These are phyloP conservation scores for Pseudochromis fuscus DNA, from an alignment of 2,797 vertebrate species.

Conservation along the genomic window DNA sequence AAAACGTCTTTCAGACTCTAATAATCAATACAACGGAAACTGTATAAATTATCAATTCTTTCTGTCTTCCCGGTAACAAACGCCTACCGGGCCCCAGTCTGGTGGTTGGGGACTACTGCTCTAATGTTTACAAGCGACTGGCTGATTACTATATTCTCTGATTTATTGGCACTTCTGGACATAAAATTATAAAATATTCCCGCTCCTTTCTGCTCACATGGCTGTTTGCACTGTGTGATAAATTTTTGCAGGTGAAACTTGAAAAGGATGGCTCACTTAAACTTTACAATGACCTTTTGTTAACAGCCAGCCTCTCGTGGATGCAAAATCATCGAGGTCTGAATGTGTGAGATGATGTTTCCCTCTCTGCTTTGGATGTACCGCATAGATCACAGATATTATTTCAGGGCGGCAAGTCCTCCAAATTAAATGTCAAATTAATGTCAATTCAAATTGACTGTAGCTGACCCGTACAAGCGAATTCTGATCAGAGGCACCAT, in stretches of 20 bases:
- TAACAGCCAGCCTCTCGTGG: background rate
- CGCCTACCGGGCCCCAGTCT: too few species aligned
- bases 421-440: background rate
- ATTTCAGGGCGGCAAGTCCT: background rate
- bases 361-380: background rate
- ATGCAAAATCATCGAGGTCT: background rate
- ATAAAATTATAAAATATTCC: background rate
- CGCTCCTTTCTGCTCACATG: background rate
- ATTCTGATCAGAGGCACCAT: background rate
- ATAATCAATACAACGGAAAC: too few species aligned
- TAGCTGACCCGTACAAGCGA: too few species aligned
- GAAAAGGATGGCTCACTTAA: background rate
- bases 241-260: background rate
- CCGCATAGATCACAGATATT: background rate
- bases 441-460: background rate
- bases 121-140: background rate
- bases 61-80: too few species aligned
- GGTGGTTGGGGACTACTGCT: too few species aligned
- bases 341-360: background rate
- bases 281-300: background rate
- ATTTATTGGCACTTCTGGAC: background rate
- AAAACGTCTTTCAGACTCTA: too few species aligned
- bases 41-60: too few species aligned
- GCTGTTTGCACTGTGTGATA: background rate
- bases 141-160: background rate